Percentiles rank a stretch among this genome's conserved stretches.
Evolutionary conservation across 2,888 invertebrate genomes (phyloP).

Genomic region (Stramonita haemastoma): DNA sequence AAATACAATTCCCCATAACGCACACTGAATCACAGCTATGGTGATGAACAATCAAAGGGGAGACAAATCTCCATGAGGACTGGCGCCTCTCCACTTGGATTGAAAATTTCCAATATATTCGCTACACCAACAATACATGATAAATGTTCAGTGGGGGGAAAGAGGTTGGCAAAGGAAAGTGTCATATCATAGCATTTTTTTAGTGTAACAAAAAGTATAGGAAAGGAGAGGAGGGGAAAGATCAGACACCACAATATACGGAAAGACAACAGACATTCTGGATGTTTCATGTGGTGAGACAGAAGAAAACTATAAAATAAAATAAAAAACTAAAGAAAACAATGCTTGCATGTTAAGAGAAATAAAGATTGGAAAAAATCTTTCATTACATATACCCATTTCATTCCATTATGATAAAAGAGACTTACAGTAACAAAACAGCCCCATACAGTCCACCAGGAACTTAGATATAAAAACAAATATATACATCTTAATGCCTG

Average conservation of each 20-base stretch:
- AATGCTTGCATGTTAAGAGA: too few species aligned
- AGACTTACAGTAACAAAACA: too few species aligned
- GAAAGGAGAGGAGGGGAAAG: not conserved
- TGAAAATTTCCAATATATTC: constrained; percentile 12
- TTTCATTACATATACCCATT: too few species aligned
- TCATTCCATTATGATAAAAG: too few species aligned
- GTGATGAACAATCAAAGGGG: constrained; percentile 33
- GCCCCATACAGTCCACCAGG: too few species aligned
- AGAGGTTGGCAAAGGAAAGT: not conserved
- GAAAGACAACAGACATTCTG: not conserved
- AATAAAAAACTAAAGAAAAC: not conserved
- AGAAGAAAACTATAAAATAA: not conserved
- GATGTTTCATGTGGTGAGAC: not conserved
- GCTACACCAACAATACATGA: constrained; percentile 11
- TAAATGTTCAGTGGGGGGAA: not conserved
- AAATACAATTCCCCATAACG: not conserved
- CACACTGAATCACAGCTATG: constrained; percentile 40
- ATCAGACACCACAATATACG: not conserved
- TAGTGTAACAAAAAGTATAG: too few species aligned
- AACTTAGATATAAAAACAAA: too few species aligned
- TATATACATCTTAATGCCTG: too few species aligned
- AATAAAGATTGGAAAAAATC: too few species aligned
- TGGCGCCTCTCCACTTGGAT: not conserved
- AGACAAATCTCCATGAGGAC: not conserved
- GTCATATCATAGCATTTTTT: too few species aligned